Percentiles rank a stretch among this genome's conserved stretches.
phyloP scores from a whole-genome alignment of 2,113 vertebrate species.

The Cnemophilus loriae region DNA sequence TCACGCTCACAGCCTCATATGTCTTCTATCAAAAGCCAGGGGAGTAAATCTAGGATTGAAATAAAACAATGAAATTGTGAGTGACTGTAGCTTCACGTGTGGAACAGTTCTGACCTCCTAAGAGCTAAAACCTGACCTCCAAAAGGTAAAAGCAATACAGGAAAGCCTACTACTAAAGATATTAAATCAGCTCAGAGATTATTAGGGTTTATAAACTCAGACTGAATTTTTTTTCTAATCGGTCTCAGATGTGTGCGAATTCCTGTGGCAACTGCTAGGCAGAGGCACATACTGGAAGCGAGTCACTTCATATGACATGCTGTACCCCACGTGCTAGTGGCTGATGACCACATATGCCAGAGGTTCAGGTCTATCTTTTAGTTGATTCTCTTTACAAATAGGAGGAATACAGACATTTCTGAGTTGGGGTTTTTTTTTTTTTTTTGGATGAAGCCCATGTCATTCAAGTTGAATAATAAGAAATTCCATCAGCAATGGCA shows the following conservation, averaged over 20 bases:
- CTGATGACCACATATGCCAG: neutral
- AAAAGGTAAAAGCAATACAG: conserved; percentile 43
- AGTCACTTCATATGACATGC: neutral
- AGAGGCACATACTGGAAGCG: neutral
- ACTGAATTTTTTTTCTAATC: conserved; percentile 9
- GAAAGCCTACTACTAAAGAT: conserved; percentile 44
- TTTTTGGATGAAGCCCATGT: accelerated
- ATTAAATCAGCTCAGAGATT: conserved; percentile 43
- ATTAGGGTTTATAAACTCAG: conserved; percentile 32
- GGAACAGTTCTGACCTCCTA: conserved; percentile 1
- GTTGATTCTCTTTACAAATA: neutral
- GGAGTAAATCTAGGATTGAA: conserved; percentile 25
- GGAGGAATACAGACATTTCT: neutral
- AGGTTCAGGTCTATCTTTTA: neutral
- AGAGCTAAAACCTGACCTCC: conserved; percentile 26
- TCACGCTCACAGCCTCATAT: neutral
- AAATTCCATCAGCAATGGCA: neutral
- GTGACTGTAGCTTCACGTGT: neutral
- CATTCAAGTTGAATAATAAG: neutral
- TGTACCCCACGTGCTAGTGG: accelerated
- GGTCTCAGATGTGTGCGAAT: neutral
- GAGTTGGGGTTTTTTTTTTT: neutral
- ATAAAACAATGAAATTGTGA: neutral
- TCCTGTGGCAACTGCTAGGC: neutral
- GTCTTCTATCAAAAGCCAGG: neutral